phyloP scores from a whole-genome alignment of 2,888 invertebrate species.

The Ornithoptera priamus region DNA sequence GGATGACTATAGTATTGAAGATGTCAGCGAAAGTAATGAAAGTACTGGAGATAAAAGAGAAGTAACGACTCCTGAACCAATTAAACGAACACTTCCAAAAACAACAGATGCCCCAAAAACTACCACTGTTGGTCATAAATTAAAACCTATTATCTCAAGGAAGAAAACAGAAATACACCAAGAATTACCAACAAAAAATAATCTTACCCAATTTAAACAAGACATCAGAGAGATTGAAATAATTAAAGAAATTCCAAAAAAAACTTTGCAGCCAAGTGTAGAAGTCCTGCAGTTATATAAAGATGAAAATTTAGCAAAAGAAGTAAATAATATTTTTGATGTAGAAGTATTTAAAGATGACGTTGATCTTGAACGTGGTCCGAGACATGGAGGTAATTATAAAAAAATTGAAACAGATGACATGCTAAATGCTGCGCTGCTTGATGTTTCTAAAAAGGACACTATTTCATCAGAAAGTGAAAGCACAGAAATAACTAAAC shows the following conservation, averaged over 20 bases:
- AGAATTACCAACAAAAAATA: conserved; percentile 60
- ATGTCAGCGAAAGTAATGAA: conserved; percentile 21
- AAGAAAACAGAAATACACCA: conserved; percentile 70
- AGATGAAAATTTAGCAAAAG: conserved; percentile 67
- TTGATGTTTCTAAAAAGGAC: conserved; percentile 40
- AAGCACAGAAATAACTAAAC: conserved; percentile 47
- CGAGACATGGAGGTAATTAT: conserved; percentile 73
- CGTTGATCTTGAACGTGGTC: conserved; percentile 56
- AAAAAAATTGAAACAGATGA: conserved; percentile 42
- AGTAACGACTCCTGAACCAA: conserved; percentile 57
- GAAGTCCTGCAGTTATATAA: conserved; percentile 63
- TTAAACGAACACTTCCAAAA: conserved; percentile 54
- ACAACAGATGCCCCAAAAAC: conserved; percentile 58
- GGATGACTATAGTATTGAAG: conserved; percentile 30
- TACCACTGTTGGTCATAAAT: conserved; percentile 47
- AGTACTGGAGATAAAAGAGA: conserved; percentile 12
- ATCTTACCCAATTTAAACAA: conserved; percentile 64
- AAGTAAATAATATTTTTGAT: conserved; percentile 65
- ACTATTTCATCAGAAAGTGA: conserved; percentile 58
- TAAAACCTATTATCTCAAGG: conserved; percentile 55
- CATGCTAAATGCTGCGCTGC: neutral
- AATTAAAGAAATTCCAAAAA: conserved; percentile 59
- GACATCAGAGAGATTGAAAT: conserved; percentile 71
- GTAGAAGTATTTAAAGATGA: conserved; percentile 69
- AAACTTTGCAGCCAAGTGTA: conserved; percentile 43